A percentile compares a stretch with the other conserved stretches of the same genome.
Conservation (phyloP, 2,113 vertebrate genomes). For the Rallus limicola region DNA sequence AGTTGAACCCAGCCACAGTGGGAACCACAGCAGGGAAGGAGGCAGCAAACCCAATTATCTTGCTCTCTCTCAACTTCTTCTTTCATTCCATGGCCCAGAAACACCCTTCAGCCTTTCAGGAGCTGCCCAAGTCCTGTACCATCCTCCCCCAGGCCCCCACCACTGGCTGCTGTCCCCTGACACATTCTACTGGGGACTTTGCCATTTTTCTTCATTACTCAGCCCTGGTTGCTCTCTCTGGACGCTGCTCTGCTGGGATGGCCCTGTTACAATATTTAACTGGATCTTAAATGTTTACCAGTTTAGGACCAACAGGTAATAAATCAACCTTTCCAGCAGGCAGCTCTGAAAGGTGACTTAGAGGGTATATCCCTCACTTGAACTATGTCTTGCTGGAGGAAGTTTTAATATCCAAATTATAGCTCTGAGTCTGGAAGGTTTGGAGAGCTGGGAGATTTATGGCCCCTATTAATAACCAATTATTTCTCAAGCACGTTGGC, state of each 20-base stretch:
- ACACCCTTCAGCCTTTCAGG: background rate
- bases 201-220: background rate
- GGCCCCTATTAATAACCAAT: conserved; percentile 69
- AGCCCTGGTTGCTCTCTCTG: background rate
- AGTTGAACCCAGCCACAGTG: background rate
- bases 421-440: conserved; percentile 35
- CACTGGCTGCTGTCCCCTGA: background rate
- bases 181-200: accelerated
- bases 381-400: conserved; percentile 18
- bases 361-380: conserved; percentile 60
- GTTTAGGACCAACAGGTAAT: conserved; percentile 53
- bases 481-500: conserved; percentile 51
- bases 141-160: background rate
- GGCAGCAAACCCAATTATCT: background rate
- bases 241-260: background rate
- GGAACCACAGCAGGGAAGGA: background rate
- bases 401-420: conserved; percentile 69
- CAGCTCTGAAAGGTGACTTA: conserved; percentile 60
- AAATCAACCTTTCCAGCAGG: conserved; percentile 55
- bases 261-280: background rate
- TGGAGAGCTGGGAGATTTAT: conserved; percentile 58
- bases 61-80: background rate
- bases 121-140: background rate
- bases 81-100: background rate
- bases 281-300: conserved; percentile 56